Conservation (phyloP, 1,140 invertebrate species). For the Drosophila kurseongensis region DNA sequence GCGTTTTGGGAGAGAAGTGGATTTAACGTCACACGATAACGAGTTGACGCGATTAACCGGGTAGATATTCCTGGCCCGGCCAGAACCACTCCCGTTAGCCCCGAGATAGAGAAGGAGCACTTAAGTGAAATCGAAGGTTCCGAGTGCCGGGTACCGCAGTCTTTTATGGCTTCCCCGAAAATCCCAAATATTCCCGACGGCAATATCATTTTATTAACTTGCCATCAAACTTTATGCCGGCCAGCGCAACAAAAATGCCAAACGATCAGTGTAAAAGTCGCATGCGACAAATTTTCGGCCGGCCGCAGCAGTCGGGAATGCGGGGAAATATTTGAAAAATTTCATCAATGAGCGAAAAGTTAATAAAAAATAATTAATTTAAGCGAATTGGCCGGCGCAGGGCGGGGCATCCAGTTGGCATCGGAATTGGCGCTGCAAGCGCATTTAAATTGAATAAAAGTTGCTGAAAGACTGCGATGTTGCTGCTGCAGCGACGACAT, state of each 20-base stretch:
- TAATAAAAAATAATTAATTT: constrained; percentile 84
- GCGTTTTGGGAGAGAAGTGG: constrained; percentile 48
- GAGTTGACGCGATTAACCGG: constrained; percentile 75
- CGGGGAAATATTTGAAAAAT: constrained; percentile 73
- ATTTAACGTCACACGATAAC: constrained; percentile 71
- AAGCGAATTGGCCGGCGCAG: constrained; percentile 47
- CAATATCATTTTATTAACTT: constrained; percentile 72
- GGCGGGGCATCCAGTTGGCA: constrained; percentile 47
- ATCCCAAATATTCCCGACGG: constrained; percentile 44
- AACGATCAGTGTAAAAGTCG: constrained; percentile 63
- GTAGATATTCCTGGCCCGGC: constrained; percentile 39
- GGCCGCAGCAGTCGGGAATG: constrained; percentile 37
- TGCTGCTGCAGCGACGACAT: constrained; percentile 35
- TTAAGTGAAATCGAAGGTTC: constrained; percentile 31
- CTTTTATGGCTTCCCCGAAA: constrained; percentile 45
- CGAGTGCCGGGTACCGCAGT: neutral
- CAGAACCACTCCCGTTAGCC: constrained; percentile 55
- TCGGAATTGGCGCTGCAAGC: constrained; percentile 68
- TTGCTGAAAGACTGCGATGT: constrained; percentile 55
- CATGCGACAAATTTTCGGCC: constrained; percentile 73
- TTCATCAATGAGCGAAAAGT: constrained; percentile 81
- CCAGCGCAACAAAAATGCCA: constrained; percentile 20
- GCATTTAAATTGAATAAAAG: constrained; percentile 82
- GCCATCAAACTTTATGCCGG: constrained; percentile 62
- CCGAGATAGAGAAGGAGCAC: neutral